phyloP scores from a whole-genome alignment of 2,888 invertebrate genomes.

The Trachelus troglodyta region DNA sequence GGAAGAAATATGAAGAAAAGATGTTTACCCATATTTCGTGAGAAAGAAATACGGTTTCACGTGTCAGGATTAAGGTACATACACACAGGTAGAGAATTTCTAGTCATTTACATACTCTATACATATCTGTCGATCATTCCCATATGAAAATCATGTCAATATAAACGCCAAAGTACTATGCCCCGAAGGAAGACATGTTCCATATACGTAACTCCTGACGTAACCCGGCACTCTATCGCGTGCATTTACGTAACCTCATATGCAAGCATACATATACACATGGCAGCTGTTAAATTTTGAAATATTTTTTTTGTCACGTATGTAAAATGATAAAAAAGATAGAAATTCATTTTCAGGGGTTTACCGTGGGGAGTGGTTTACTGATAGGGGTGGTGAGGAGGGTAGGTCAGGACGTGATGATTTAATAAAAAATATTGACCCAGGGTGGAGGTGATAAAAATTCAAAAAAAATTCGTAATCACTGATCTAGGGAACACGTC shows the following conservation, averaged over 20 bases:
- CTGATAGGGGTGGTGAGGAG: background rate
- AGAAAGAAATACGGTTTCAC: background rate
- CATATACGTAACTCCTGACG: background rate
- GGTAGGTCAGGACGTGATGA: background rate
- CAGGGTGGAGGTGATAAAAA: background rate
- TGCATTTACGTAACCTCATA: background rate
- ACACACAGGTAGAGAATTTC: constrained; percentile 1
- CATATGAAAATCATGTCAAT: background rate
- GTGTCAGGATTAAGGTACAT: background rate
- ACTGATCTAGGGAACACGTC: background rate
- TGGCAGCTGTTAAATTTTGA: background rate
- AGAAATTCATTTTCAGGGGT: too few relatives aligned
- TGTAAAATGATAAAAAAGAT: too few relatives aligned
- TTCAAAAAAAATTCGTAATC: background rate
- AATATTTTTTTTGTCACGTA: background rate
- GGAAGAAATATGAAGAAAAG: too few relatives aligned
- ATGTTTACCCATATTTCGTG: too few relatives aligned
- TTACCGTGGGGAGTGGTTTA: too few relatives aligned
- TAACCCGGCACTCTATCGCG: background rate
- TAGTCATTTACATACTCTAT: constrained; percentile 18
- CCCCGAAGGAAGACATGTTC: background rate
- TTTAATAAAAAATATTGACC: background rate
- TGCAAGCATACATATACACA: background rate
- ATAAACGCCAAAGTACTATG: background rate
- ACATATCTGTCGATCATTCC: constrained; percentile 7